Conservation (phyloP, 2,888 invertebrate species). For the Cerastis leucographa region DNA sequence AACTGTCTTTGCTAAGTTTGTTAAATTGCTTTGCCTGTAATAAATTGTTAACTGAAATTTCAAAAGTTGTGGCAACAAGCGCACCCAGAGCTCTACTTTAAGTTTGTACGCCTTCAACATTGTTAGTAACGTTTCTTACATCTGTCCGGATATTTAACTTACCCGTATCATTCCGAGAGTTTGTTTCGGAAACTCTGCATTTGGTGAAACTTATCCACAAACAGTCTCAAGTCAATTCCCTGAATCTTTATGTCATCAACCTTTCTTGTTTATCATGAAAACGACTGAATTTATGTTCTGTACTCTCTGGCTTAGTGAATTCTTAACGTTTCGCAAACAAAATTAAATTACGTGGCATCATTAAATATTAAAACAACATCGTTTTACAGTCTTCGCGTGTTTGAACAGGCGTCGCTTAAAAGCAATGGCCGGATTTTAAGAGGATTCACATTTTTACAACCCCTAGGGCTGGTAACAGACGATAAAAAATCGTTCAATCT, state of each 20-base stretch:
- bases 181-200: conserved; percentile 24
- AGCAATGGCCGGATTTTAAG: conserved; percentile 57
- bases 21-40: conserved; percentile 70
- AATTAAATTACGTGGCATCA: conserved; percentile 60
- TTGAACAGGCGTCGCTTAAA: conserved; percentile 58
- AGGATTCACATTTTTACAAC: conserved; percentile 54
- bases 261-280: conserved; percentile 17
- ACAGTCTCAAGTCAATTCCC: conserved; percentile 18
- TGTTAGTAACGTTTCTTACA: conserved; percentile 54
- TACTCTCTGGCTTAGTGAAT: conserved; percentile 27
- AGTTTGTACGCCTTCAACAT: conserved; percentile 59
- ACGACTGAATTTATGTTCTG: conserved; percentile 24
- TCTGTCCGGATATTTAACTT: conserved; percentile 46
- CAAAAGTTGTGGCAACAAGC: conserved; percentile 72
- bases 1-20: conserved; percentile 72
- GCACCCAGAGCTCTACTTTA: conserved; percentile 71
- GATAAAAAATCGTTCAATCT: conserved; percentile 63
- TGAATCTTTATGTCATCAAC: conserved; percentile 17
- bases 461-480: conserved; percentile 46
- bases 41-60: conserved; percentile 74
- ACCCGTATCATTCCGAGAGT: conserved; percentile 33
- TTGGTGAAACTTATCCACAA: conserved; percentile 23
- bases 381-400: conserved; percentile 55
- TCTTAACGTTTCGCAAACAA: conserved; percentile 55
- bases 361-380: conserved; percentile 64